Percentiles rank a stretch among this genome's conserved stretches.
Evolutionary conservation across 2,797 vertebrate genomes (phyloP).

Genomic region (Nasua narica): DNA sequence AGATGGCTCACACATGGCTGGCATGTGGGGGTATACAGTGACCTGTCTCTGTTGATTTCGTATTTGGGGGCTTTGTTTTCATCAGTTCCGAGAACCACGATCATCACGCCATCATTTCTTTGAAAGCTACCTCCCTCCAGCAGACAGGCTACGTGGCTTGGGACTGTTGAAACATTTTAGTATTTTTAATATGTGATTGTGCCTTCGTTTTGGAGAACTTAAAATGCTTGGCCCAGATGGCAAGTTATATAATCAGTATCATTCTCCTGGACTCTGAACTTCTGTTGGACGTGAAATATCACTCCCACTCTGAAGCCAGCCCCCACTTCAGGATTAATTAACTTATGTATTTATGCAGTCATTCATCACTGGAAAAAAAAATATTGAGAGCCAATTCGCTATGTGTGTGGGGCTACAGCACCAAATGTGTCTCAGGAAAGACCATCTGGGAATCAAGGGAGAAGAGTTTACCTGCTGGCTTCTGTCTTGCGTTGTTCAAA

Average conservation of each 20-base stretch:
- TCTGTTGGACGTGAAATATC: neutral
- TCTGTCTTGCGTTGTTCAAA: neutral
- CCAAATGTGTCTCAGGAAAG: neutral
- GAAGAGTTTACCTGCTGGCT: neutral
- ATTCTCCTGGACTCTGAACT: constrained; percentile 1
- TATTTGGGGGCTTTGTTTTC: neutral
- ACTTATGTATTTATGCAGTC: neutral
- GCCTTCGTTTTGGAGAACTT: neutral
- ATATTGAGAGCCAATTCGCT: neutral
- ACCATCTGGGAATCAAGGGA: neutral
- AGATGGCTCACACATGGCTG: neutral
- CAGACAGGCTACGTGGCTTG: neutral
- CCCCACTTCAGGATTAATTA: neutral
- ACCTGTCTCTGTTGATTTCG: neutral
- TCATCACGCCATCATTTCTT: neutral
- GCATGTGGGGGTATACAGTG: neutral
- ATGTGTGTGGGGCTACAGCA: neutral
- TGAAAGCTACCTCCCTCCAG: neutral
- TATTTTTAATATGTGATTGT: neutral
- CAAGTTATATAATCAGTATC: neutral
- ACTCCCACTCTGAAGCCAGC: neutral
- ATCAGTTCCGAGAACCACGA: neutral
- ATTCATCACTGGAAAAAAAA: neutral
- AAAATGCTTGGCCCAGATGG: neutral
- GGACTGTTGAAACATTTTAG: neutral